Evolutionary conservation across 2,797 vertebrate species (phyloP), one percentile per base, ranked within the genome.

Genomic region (Brachyalestes nurse): DNA sequence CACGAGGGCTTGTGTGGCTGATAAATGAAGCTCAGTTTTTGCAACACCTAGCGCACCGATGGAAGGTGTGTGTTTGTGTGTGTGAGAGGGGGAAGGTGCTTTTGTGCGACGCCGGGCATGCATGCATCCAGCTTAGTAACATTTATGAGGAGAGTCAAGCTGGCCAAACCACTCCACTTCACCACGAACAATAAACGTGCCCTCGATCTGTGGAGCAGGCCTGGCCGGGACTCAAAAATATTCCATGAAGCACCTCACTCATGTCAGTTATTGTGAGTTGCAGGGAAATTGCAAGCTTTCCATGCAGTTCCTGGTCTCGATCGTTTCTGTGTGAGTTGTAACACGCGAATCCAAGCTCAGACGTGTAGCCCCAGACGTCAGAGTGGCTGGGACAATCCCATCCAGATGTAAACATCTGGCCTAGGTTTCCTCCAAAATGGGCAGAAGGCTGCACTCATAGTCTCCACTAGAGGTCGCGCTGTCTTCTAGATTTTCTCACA

Each of bases 401-500:
- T 70, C 58, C 79, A 86, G 84, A 77, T 82, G 83, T 64, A 72
- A 83, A 87, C 87, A 83, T 82, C 84, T 85, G 84, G 61, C 40
- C 49, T 79, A 69, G 66, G 57, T 49, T 67, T 47, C 57, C 62
- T 45, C 23, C 65, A 75, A 79, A 79, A 69, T 72, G 21, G 65
- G 16, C 2, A 66, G 25, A 57, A 75, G 79, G 51, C 23, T 62
- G 49, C 42, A 38, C 34, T 53, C 25, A 38, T 66, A 58, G 66
- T 73, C 45, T 72, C 82, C 86, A 80, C 57, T 74, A 90, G 87
- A 82, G 85, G 87, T 82, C 83, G 75, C 84, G n/a, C 21, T 28
- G 25, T 67, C 58, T 38, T 47, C n/a, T 28, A 25, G 53, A 23
- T 9, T 75, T 25, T 34, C 55, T 47, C 47, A 57, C 19, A 19